These are phyloP conservation scores for Phyllotis vaccarum DNA, from an alignment of 2,797 vertebrate species.

Conservation along the genomic window DNA sequence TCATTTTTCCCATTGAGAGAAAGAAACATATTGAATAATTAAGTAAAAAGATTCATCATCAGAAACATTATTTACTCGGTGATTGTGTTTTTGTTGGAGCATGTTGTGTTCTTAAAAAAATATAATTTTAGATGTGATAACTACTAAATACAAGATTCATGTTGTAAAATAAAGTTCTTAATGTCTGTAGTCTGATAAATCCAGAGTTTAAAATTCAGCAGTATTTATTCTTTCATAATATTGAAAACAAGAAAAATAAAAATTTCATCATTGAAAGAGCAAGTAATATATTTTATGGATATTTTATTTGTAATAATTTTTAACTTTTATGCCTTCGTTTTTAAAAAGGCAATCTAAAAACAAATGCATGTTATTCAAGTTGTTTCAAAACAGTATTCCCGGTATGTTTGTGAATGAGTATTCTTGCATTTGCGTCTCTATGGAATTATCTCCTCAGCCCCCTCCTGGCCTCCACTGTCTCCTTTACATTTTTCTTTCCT, in stretches of 20 bases:
- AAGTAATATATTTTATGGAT: background rate
- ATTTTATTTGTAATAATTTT: background rate
- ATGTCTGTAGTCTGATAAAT: constrained; percentile 3
- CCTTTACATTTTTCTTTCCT: too few relatives aligned
- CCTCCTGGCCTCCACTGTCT: too few relatives aligned
- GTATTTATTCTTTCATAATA: background rate
- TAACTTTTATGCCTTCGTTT: background rate
- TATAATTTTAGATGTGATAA: background rate
- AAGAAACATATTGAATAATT: constrained; percentile 76
- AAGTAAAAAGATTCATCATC: constrained; percentile 65
- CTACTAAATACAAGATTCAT: constrained; percentile 18
- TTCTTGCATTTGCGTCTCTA: accelerated
- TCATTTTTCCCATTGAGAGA: constrained; percentile 72
- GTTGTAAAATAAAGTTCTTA: constrained; percentile 50
- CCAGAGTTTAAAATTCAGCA: background rate
- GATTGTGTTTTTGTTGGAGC: constrained; percentile 41
- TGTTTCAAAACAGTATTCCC: background rate
- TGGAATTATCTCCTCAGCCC: background rate
- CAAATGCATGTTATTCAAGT: background rate
- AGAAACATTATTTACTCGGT: constrained; percentile 47
- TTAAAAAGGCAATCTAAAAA: background rate
- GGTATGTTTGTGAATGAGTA: accelerated
- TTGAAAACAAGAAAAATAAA: background rate
- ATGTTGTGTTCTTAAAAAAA: constrained; percentile 22
- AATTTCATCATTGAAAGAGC: background rate